phyloP scores from a whole-genome alignment of 1,140 invertebrate genomes.

The Drosophila parvula region DNA sequence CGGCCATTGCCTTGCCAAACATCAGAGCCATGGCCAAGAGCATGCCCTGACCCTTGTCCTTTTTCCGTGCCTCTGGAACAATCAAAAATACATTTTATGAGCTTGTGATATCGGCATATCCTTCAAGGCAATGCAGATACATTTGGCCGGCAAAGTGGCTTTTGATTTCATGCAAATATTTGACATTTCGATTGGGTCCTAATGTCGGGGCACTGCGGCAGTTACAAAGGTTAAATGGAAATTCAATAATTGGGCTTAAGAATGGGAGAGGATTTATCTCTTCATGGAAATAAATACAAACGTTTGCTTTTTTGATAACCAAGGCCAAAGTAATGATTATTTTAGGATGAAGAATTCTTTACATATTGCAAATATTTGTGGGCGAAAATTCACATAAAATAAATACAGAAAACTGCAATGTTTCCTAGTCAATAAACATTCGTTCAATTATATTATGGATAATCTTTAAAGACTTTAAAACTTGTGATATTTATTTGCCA shows the following conservation, averaged over 20 bases:
- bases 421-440: background rate
- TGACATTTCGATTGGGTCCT: background rate
- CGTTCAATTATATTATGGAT: no score
- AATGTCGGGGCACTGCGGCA: constrained; percentile 14
- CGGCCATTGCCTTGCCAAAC: constrained; percentile 90
- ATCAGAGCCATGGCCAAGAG: constrained; percentile 88
- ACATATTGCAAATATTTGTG: background rate
- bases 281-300: background rate
- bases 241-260: background rate
- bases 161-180: constrained; percentile 14
- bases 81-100: constrained; percentile 43
- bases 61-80: constrained; percentile 85
- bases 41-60: constrained; percentile 85
- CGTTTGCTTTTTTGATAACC: background rate
- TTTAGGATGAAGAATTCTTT: background rate
- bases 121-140: constrained; percentile 9
- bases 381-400: background rate
- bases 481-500: no score
- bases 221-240: background rate
- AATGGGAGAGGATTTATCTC: background rate
- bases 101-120: constrained; percentile 1
- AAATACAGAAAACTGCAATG: background rate
- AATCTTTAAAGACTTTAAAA: no score
- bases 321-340: background rate
- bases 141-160: background rate